Evolutionary conservation across 2,797 vertebrate species (phyloP), one percentile per base, ranked within the genome.

Genomic region (Catostomus latipinnis): DNA sequence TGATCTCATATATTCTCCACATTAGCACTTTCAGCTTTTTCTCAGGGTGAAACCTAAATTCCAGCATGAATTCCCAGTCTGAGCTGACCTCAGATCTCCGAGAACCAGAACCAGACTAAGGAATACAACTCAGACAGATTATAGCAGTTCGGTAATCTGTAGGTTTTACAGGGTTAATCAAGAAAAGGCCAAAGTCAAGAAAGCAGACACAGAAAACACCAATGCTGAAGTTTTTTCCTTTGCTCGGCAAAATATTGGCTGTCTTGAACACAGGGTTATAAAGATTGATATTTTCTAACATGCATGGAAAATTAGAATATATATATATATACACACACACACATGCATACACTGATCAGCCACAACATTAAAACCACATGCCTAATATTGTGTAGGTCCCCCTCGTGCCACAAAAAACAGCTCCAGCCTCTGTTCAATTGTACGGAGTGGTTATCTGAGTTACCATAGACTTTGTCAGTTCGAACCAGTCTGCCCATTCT

Each of bases 91-190:
- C 46, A 71, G 80, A 78, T 71, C 45, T 61, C 46, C 22, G 18
- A 70, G 67, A 6, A 6, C 6, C 56, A 61, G 13, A 34, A 34
- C 34, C 34, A 34, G 34, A 34, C 34, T 34, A 34, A 34, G 34
- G 2, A 34, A 34, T 34, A 34, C 2, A 68, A 75, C 61, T 67
- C 48, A 81, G 6, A 2, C n/a, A 60, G 60, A 74, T 81, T 58
- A 71, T 18, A 54, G 49, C 13, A 46, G n/a, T 76, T 53, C 18
- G 48, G 8, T 61, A 71, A 67, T 49, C 53, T 34, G 22, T 45
- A 49, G 68, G 68, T 12, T 2, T 53, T 13, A 54, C 1, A 71
- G 53, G 65, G 60, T 76, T 79, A 62, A 75, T 71, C 79, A 62
- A 70, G 50, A 53, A 6, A 16, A 54, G 34, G 43, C 12, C 48